Evolutionary conservation across 1,140 invertebrate species (phyloP).

Genomic region (Tetragnatha versicolor): DNA sequence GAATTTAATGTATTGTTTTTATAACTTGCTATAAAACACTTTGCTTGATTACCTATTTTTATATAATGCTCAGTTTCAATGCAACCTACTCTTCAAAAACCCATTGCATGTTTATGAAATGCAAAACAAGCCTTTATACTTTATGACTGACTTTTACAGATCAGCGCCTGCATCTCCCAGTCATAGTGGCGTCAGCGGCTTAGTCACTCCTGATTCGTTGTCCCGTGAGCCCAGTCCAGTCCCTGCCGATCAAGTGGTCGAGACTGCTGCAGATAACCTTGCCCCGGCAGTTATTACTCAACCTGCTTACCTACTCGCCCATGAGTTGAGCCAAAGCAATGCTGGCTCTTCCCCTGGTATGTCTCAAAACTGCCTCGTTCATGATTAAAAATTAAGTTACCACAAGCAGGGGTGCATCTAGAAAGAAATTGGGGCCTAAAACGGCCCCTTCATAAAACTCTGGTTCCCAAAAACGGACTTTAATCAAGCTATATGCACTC

Average conservation of each 20-base stretch:
- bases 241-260: conserved; percentile 51
- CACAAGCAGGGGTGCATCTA: no score
- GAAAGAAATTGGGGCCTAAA: no score
- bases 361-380: no score
- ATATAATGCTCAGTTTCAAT: no score
- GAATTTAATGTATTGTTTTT: neutral
- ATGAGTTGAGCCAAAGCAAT: conserved; percentile 73
- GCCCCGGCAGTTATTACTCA: conserved; percentile 36
- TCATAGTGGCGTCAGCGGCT: conserved; percentile 77
- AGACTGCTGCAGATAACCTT: conserved; percentile 43
- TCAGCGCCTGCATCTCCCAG: conserved; percentile 93
- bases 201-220: conserved; percentile 87
- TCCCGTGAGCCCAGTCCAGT: conserved; percentile 73
- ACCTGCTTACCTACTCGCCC: conserved; percentile 68
- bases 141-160: no score
- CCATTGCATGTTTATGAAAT: no score
- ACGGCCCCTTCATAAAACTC: no score
- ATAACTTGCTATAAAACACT: neutral
- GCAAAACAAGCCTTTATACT: no score
- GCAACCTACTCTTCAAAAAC: no score
- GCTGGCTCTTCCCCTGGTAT: conserved; percentile 71
- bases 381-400: no score
- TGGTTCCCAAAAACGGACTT: no score
- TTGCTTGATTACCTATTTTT: neutral
- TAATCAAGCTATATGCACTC: no score